Evolutionary conservation across 2,888 invertebrate genomes (phyloP), one percentile per base, ranked within the genome.

Genomic region (Heliconius aoede): DNA sequence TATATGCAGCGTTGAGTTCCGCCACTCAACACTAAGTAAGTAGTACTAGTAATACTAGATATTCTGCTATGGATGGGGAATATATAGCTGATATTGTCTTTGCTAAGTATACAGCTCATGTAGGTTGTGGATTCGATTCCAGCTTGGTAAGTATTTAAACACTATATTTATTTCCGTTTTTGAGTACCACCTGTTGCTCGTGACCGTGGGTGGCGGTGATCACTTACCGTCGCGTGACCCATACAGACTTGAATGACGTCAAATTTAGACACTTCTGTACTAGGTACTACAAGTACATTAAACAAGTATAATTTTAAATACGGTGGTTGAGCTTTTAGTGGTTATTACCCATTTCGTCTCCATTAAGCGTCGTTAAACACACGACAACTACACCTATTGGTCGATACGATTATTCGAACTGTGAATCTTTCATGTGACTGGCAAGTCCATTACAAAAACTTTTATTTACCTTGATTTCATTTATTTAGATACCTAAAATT

Each of bases 301-400:
- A 36, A 26, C 32, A 71, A 68, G 46, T 61, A 30, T 51, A 69
- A 62, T 71, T 71, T 69, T 40, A 71, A 73, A 77, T 30, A 26
- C 46, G 65, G 74, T 65, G 60, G 71, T 60, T 67, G 60, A 51
- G 51, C 76, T 69, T 69, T 76, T 76, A 76, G n/a, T 51, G 55
- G 62, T 69, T n/a, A 71, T 71, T 69, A 74, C 58, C n/a, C 24
- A 74, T 55, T 74, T 77, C 74, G 71, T 74, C 64, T 77, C 74
- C 71, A 65, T 77, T 74, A 76, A n/a, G 26, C 30, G 69, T 71
- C 13, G n/a, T 18, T 24, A 64, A 55, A 65, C 77, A 77, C 24
- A 65, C 71, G 74, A 77, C 69, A 64, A 60, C 32, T 71, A 62
- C 8, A 11, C 68, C 40, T 69, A 30, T 32, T 75, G 24, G 32